These are phyloP conservation scores for Lasioglossum oenotherae DNA, from an alignment of 2,888 invertebrate species.

Conservation along the genomic window DNA sequence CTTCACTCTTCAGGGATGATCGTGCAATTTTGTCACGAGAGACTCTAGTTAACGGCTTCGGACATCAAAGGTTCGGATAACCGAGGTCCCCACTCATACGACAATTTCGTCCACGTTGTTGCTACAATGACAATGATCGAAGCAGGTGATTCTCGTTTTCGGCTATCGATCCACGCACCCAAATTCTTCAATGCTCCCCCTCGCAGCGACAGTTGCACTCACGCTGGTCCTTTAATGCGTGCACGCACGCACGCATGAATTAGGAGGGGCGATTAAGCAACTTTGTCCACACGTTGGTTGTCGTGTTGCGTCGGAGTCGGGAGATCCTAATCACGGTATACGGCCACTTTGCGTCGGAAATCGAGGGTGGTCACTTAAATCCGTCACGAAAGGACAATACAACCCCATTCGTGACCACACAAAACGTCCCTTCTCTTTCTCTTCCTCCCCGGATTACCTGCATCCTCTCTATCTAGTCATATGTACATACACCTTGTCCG, in stretches of 20 bases:
- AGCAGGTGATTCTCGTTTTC: constrained; percentile 14
- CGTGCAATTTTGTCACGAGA: too few relatives aligned
- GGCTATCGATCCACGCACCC: constrained; percentile 23
- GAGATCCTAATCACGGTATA: constrained; percentile 80
- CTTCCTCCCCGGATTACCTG: not conserved
- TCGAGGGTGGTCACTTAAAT: constrained; percentile 80
- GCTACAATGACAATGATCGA: not conserved
- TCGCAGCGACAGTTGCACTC: constrained; percentile 42
- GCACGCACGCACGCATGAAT: constrained; percentile 53
- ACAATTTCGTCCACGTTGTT: not conserved
- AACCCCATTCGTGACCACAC: constrained; percentile 57
- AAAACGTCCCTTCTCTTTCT: constrained; percentile 33
- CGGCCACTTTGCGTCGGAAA: constrained; percentile 83
- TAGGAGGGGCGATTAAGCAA: constrained; percentile 63
- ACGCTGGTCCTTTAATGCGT: constrained; percentile 28
- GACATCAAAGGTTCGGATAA: not conserved
- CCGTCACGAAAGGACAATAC: constrained; percentile 78
- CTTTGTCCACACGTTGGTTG: constrained; percentile 45
- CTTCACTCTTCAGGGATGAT: too few relatives aligned
- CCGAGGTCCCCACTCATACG: not conserved
- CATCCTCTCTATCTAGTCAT: not conserved
- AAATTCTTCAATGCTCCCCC: constrained; percentile 18
- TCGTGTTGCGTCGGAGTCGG: constrained; percentile 39
- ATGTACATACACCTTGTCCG: not conserved
- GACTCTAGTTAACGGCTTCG: not conserved